Base-by-base conservation (phyloP, 2,888 invertebrate genomes). In the Hypena proboscidalis region DNA sequence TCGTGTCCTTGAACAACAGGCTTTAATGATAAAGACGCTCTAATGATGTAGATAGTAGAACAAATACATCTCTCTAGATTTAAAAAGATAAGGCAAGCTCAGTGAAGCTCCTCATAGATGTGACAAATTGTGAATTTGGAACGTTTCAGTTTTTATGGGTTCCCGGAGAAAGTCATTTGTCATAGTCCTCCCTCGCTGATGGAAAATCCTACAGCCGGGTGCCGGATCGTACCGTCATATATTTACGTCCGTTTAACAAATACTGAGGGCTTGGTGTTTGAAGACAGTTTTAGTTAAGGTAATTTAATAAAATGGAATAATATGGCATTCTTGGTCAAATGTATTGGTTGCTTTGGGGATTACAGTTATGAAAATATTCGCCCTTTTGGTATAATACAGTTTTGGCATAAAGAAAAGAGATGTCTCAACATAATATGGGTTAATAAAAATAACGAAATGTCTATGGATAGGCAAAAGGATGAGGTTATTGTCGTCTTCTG, bases 111-210 rank as follows among this genome's bases (percentile, higher is more conserved):
- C n/a, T 27, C 13, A 15, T 8, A 8, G 22, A 36, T 32, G 62
- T 66, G 67, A 75, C 67, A 72, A 72, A 72, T 67, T 64, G 58
- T 51, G 41, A 51, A 61, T 64, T 63, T 45, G 57, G 49, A 45
- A 42, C 44, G 55, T 49, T 51, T 40, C 41, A 50, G 52, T 62
- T 70, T 75, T 70, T 71, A 65, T 65, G 64, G 68, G 67, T 63
- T 66, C 60, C 57, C 60, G 56, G 58, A 67, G 58, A 39, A 56
- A 48, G 48, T 67, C 68, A 75, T 79, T 77, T 78, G 72, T 77
- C 77, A 74, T 72, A 63, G 67, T 48, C 63, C 59, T 47, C 50
- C 63, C 59, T 47, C 50, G 58, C 39, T 58, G 57, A 52, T 40
- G 55, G 15, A 44, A 40, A 38, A n/a, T n/a, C n/a, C n/a, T n/a